Evolutionary conservation across 2,888 invertebrate genomes (phyloP), one percentile per base, ranked within the genome.

Genomic region (Schizaphis graminum): DNA sequence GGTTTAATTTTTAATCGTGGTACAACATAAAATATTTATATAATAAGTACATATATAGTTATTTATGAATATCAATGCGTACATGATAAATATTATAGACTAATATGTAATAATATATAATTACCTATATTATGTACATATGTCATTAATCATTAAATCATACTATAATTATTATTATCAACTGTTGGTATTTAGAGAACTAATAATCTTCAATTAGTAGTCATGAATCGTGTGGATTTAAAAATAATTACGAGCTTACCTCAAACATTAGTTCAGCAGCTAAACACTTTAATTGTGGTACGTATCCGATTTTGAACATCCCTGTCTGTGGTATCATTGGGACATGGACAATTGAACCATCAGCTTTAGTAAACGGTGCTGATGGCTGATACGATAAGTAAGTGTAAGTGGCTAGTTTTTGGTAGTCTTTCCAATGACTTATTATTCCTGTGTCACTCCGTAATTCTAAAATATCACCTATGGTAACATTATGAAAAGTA

Each of bases 251-350:
- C 7, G 35, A 77, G n/a, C 91, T 91, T 95, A 95, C 95, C 95
- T 95, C 95, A 47, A 95, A 95, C 13, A 95, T 95, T 44, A 95
- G 94, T 91, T 95, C 95, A 11, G 95, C 95, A 49, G 95, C 95
- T 56, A 95, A 94, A 90, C 95, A 95, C 90, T 95, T 95, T 13
- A 95, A 92, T 61, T 94, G 94, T 5, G 95, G 95, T 16, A 95
- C 94, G 49, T 95, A 95, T 44, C 95, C 95, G 56, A 95, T 95
- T 89, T 95, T 95, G 92, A 95, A 95, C 21, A 95, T 95, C 13
- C 95, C 95, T 7, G 95, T 95, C 91, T 95, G 95, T 21, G 95
- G 95, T 85, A 95, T 95, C 95, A 95, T 95, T 41, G 95, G 95
- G n/a, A 95, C 95, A 28, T 95, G 94, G 26, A 95, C 94, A 16